phyloP scores from a whole-genome alignment of 2,113 vertebrate genomes.

The Murina feae region DNA sequence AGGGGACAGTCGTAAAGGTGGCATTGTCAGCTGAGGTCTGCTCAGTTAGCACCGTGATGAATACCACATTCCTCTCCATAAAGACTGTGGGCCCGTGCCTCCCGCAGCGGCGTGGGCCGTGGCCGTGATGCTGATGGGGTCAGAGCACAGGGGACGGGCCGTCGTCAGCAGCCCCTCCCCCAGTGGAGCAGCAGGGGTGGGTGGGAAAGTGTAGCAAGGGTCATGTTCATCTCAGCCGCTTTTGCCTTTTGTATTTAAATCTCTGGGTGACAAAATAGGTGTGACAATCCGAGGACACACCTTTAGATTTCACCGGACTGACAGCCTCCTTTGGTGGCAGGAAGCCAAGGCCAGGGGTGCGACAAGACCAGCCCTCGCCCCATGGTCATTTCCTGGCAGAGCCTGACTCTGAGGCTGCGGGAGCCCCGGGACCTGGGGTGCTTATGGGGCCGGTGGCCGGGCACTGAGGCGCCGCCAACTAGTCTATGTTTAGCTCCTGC shows the following conservation, averaged over 20 bases:
- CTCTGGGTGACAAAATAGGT: background rate
- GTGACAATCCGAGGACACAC: background rate
- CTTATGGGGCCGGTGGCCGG: background rate
- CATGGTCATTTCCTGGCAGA: background rate
- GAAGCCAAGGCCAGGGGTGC: background rate
- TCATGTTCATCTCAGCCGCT: background rate
- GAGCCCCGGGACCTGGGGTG: conserved; percentile 19
- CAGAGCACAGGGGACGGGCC: background rate
- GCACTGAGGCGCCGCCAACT: background rate
- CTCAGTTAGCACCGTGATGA: background rate
- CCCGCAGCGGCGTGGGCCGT: background rate
- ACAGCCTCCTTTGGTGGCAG: background rate
- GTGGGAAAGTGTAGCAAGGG: background rate
- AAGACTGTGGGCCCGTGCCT: background rate
- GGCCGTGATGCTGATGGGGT: background rate
- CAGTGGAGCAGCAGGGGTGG: background rate
- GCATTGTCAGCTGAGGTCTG: background rate
- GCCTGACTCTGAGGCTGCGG: background rate
- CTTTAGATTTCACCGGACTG: background rate
- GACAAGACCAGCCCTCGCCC: background rate
- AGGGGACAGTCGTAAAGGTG: background rate
- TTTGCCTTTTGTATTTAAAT: background rate
- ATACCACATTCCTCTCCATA: background rate
- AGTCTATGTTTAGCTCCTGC: background rate
- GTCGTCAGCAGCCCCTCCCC: background rate